Base-by-base conservation (phyloP, 2,888 invertebrate genomes). In the Rhamphomyia laevipes region DNA sequence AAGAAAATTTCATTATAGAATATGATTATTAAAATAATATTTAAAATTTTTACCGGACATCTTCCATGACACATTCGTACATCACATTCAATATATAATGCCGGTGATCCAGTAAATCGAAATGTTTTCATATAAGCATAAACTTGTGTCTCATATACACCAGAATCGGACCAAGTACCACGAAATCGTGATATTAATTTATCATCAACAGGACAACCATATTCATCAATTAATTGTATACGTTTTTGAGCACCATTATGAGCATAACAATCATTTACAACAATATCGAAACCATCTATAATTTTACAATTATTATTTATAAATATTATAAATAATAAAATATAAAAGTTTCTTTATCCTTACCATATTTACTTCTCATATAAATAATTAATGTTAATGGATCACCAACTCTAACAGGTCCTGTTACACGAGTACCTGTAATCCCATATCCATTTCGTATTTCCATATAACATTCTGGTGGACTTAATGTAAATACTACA, bases 401-500 rank as follows among this genome's bases (percentile, higher is more conserved):
- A 69, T 93, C 93, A 1, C 93, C 93, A 17, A 93, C 92, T 6
- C 91, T 77, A 35, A 93, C 92, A 2, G 93, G 91, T 5, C 91
- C 91, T 1, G 87, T 80, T 1, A 92, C 88, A 47, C 91, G 73
- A 40, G 85, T 85, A 44, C 93, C 92, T 31, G 80, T 78, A 9
- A 89, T 87, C 13, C 91, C 90, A 67, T 91, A 93, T 18, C 93
- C 93, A 57, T 89, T 83, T 55, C 91, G 77, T 61, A 93, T 92
- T 74, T 93, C 93, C 93, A 93, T 93, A 73, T 92, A 91, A 66
- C 92, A 93, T 68, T 93, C 92, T 0, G 93, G 93, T 2, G 93
- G 93, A 55, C 89, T 89, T 46, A 93, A 73, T 1, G 92, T 92
- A 64, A 93, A 93, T 37, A 92, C 88, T 16, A 93, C 90, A 15